Percentiles rank a stretch among this genome's conserved stretches.
Conservation (phyloP, 2,797 vertebrate genomes). For the Balearica regulorum region DNA sequence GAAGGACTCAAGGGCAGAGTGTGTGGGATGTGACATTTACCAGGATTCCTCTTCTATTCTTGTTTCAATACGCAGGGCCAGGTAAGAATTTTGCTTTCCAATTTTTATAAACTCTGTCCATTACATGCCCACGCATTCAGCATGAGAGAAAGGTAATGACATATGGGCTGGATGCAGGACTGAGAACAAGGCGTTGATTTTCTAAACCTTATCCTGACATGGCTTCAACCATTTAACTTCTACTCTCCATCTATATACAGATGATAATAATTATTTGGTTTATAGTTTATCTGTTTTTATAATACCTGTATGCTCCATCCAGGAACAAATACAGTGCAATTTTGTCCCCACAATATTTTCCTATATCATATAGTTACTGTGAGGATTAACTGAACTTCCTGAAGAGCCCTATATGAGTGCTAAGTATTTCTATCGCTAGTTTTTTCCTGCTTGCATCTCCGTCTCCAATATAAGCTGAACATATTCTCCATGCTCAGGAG, state of each 20-base stretch:
- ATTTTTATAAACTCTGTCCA: neutral
- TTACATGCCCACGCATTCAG: neutral
- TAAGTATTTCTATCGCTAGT: neutral
- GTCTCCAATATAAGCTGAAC: neutral
- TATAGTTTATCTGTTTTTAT: neutral
- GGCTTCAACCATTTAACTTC: neutral
- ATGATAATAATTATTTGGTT: neutral
- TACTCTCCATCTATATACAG: neutral
- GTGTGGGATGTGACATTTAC: conserved; percentile 31
- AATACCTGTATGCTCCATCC: neutral
- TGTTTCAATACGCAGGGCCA: neutral
- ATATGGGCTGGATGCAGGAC: neutral
- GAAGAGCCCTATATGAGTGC: neutral
- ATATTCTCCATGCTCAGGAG: neutral
- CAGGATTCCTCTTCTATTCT: neutral
- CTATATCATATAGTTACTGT: neutral
- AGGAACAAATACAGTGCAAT: neutral
- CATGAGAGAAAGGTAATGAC: neutral
- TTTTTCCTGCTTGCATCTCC: neutral
- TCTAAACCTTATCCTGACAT: neutral
- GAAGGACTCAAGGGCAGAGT: neutral
- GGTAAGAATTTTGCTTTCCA: neutral
- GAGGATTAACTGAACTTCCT: neutral
- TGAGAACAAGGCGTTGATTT: neutral
- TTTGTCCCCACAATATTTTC: neutral